Percentiles rank a stretch among this genome's conserved stretches.
These are phyloP conservation scores for Ethmia dodecea DNA, from an alignment of 2,888 invertebrate genomes.

Conservation along the genomic window DNA sequence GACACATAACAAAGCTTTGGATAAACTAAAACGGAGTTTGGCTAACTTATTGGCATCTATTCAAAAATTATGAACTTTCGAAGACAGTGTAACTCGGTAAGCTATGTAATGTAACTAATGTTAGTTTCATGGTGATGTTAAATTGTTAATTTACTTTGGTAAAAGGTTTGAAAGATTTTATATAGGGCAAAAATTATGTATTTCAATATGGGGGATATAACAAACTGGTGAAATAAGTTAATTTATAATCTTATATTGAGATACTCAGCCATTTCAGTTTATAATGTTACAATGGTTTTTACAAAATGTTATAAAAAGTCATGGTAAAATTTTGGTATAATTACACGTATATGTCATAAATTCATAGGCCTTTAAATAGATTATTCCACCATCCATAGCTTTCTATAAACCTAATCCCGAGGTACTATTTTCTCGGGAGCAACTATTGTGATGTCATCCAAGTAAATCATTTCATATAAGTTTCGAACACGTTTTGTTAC, in stretches of 20 bases:
- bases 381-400: too few species aligned
- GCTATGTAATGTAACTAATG: constrained; percentile 7
- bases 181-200: neutral
- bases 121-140: constrained; percentile 11
- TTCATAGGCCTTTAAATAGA: too few species aligned
- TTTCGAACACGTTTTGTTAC: too few species aligned
- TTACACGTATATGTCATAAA: constrained; percentile 5
- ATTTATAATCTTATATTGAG: too few species aligned
- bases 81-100: neutral
- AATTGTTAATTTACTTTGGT: constrained; percentile 11
- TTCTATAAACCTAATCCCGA: too few species aligned
- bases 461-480: too few species aligned
- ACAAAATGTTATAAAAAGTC: constrained; percentile 15
- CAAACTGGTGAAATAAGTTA: neutral
- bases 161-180: constrained; percentile 5
- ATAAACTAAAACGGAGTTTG: constrained; percentile 39
- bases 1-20: constrained; percentile 70
- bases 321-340: constrained; percentile 16
- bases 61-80: constrained; percentile 1
- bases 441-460: too few species aligned
- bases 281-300: constrained; percentile 1
- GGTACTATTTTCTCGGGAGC: too few species aligned
- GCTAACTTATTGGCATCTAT: neutral
- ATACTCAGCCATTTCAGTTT: neutral
- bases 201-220: neutral